Percentiles rank a stretch among this genome's conserved stretches.
These are phyloP conservation scores for Agrotis exclamationis DNA, from an alignment of 2,888 invertebrate species.

Conservation along the genomic window DNA sequence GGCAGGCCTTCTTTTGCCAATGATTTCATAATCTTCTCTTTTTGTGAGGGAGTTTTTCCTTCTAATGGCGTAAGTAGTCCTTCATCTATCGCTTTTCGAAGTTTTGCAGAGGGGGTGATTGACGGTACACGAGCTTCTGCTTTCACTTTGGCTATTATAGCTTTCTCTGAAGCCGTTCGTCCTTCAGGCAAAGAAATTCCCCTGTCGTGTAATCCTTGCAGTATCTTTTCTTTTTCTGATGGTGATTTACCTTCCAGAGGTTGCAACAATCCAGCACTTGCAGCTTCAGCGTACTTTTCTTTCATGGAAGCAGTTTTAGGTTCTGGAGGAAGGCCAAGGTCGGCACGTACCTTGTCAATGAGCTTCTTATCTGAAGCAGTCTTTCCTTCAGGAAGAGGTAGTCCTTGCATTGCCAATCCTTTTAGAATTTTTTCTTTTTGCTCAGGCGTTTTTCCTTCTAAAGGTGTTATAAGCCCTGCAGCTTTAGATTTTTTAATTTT, in stretches of 20 bases:
- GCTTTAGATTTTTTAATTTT: slow-evolving; percentile 1
- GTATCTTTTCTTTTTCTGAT: slow-evolving; percentile 41
- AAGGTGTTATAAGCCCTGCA: slow-evolving; percentile 8
- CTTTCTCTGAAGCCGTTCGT: slow-evolving; percentile 36
- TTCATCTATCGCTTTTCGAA: slow-evolving; percentile 33
- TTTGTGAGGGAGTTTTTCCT: slow-evolving; percentile 62
- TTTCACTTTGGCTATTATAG: slow-evolving; percentile 25
- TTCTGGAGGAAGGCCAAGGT: slow-evolving; percentile 64
- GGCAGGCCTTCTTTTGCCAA: neutral
- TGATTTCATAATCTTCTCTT: slow-evolving; percentile 58
- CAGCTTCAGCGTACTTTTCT: slow-evolving; percentile 54
- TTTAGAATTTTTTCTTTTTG: slow-evolving; percentile 22
- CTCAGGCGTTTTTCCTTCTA: slow-evolving; percentile 10
- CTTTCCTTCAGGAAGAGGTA: slow-evolving; percentile 17
- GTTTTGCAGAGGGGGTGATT: slow-evolving; percentile 22
- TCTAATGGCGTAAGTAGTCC: slow-evolving; percentile 60
- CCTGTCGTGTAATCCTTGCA: slow-evolving; percentile 10
- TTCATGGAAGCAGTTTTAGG: slow-evolving; percentile 59
- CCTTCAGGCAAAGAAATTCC: slow-evolving; percentile 48
- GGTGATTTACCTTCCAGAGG: slow-evolving; percentile 46
- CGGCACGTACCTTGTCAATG: slow-evolving; percentile 2
- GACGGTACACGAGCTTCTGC: neutral
- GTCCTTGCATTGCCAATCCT: slow-evolving; percentile 4
- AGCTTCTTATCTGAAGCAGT: slow-evolving; percentile 19
- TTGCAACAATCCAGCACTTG: slow-evolving; percentile 22